Evolutionary conservation across 2,888 invertebrate species (phyloP).

Genomic region (Agrotis puta): DNA sequence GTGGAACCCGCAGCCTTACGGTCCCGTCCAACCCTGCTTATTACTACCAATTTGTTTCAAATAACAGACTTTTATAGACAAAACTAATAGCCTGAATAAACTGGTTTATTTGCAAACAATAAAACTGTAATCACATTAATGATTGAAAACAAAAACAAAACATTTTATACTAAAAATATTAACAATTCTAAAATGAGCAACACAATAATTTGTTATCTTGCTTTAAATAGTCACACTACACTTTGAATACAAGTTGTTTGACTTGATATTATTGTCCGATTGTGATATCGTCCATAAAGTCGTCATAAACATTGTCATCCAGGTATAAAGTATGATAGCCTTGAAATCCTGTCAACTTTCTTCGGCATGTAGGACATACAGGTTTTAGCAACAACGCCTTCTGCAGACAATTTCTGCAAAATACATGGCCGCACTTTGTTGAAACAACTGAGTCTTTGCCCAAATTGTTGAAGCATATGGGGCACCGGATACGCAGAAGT

Average conservation of each 20-base stretch:
- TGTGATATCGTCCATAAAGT: conserved; percentile 46
- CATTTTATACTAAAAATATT: conserved; percentile 41
- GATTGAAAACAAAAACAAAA: conserved; percentile 42
- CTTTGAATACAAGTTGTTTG: not conserved
- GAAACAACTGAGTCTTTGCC: conserved; percentile 68
- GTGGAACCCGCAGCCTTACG: too few relatives aligned
- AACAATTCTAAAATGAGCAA: conserved; percentile 40
- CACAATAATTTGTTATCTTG: conserved; percentile 36
- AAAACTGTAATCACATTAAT: conserved; percentile 26
- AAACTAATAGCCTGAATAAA: not conserved
- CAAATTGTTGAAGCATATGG: conserved; percentile 74
- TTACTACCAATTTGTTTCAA: too few relatives aligned
- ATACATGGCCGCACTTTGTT: conserved; percentile 76
- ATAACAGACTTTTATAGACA: too few relatives aligned
- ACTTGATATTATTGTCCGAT: conserved; percentile 33
- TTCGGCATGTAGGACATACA: conserved; percentile 73
- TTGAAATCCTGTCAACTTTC: conserved; percentile 58
- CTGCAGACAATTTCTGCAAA: conserved; percentile 72
- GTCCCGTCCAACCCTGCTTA: too few relatives aligned
- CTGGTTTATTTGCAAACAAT: conserved; percentile 30
- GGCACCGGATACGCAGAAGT: conserved; percentile 71
- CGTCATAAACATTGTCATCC: conserved; percentile 62
- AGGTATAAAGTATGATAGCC: conserved; percentile 70
- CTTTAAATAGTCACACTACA: conserved; percentile 29
- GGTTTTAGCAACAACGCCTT: conserved; percentile 66